Evolutionary conservation across 2,113 vertebrate genomes (phyloP).

Genomic region (Steatornis caripensis): DNA sequence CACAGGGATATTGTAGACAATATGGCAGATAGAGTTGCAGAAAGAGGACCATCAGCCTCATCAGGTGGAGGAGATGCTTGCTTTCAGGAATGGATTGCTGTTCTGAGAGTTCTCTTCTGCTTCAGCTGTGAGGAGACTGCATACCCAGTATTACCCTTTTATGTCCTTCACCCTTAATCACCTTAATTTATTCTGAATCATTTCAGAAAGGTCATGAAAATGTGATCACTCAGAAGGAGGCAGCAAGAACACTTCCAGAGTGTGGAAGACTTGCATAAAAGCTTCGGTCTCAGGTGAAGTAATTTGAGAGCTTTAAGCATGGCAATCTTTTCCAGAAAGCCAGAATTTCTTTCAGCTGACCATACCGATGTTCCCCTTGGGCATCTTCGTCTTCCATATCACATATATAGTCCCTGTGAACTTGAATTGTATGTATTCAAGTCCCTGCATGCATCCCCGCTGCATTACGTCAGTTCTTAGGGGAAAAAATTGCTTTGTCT

Average conservation of each 20-base stretch:
- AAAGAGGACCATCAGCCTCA: background rate
- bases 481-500: background rate
- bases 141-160: background rate
- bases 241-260: background rate
- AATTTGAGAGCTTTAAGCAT: background rate
- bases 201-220: background rate
- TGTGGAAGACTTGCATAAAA: background rate
- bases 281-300: background rate
- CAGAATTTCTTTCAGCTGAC: background rate
- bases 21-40: background rate
- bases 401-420: background rate
- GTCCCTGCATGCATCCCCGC: background rate
- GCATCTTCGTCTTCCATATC: background rate
- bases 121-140: background rate
- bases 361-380: background rate
- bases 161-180: background rate
- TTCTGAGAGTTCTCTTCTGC: background rate
- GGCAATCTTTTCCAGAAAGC: background rate
- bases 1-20: background rate
- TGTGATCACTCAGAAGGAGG: background rate
- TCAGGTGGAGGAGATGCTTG: background rate
- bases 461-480: background rate
- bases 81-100: background rate
- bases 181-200: background rate
- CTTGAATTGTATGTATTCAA: background rate